phyloP scores from a whole-genome alignment of 2,113 vertebrate species.

The Paralichthys olivaceus region DNA sequence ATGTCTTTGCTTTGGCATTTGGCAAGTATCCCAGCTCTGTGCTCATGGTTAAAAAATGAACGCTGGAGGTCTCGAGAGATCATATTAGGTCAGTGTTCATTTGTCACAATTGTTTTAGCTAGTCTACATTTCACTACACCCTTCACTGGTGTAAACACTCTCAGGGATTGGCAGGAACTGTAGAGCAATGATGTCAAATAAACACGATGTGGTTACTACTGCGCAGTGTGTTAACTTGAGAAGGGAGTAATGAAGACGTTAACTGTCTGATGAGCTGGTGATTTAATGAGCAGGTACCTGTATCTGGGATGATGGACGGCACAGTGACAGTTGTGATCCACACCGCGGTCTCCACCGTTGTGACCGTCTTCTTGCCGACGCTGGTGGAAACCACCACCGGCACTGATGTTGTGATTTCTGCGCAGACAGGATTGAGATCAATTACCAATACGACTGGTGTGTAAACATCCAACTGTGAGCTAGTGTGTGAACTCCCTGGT shows the following conservation, averaged over 20 bases:
- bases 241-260: not conserved
- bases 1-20: not conserved
- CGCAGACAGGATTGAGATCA: slow-evolving; percentile 21
- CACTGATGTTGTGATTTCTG: slow-evolving; percentile 76
- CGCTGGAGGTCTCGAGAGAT: not conserved
- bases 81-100: slow-evolving; percentile 10
- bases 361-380: slow-evolving; percentile 13
- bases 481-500: not conserved
- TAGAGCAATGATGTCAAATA: slow-evolving; percentile 5
- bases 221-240: not conserved
- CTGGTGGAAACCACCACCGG: slow-evolving; percentile 67
- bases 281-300: slow-evolving; percentile 69
- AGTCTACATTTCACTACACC: slow-evolving; percentile 25
- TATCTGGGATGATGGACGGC: slow-evolving; percentile 63
- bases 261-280: too few relatives aligned
- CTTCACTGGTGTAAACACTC: slow-evolving; percentile 21
- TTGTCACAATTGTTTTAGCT: slow-evolving; percentile 33
- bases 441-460: not conserved
- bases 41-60: slow-evolving; percentile 13
- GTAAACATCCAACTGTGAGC: slow-evolving; percentile 18
- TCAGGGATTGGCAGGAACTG: slow-evolving; percentile 13
- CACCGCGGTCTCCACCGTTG: slow-evolving; percentile 25
- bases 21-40: slow-evolving; percentile 15
- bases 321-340: slow-evolving; percentile 68
- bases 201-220: not conserved